Base-by-base conservation (phyloP, 2,888 invertebrate genomes). In the Drosophila helvetica region DNA sequence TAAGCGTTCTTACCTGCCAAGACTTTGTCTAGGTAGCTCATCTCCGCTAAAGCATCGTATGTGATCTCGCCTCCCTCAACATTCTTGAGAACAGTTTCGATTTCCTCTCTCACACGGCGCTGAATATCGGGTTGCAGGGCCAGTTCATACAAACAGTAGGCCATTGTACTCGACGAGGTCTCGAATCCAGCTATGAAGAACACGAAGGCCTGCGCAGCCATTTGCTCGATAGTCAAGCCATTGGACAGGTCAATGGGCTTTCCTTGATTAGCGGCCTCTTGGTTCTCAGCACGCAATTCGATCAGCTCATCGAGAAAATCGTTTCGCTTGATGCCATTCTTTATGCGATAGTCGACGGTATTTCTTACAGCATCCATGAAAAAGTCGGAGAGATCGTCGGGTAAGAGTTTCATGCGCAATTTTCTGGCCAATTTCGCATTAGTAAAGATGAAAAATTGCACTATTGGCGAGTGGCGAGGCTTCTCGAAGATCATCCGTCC, bases 101-200 rank as follows among this genome's bases (percentile, higher is more conserved):
- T 88, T 76, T 91, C 92, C 0, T 62, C 42, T 0, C 91, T 76
- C 0, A 88, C 63, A 3, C 77, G 79, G 0, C 51, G 77, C 75
- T 77, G 91, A 51, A 91, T 58, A 1, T 90, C 85, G 12, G 76
- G 88, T 42, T 91, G 89, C 6, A 89, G 38, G 0, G 92, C 90
- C 54, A 92, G 58, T 61, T 92, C 92, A 38, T 91, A 91, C 0
- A 92, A 65, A 9, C 89, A 89, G 66, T 93, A 93, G 12, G 92
- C 91, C 82, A 93, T 91, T 0, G 92, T 92, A 3, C 92, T 90
- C 0, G 92, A 91, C 0, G 93, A 93, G 0, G 94, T 93, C 81
- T 94, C 94, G 50, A 92, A 93, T 0, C 94, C 94, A 9, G 93
- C 94, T 2, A 90, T 53, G 66, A 93, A 93, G 75, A 94, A 94